Percentiles rank a stretch among this genome's conserved stretches.
phyloP scores from a whole-genome alignment of 2,113 vertebrate genomes.

The Cariama cristata region DNA sequence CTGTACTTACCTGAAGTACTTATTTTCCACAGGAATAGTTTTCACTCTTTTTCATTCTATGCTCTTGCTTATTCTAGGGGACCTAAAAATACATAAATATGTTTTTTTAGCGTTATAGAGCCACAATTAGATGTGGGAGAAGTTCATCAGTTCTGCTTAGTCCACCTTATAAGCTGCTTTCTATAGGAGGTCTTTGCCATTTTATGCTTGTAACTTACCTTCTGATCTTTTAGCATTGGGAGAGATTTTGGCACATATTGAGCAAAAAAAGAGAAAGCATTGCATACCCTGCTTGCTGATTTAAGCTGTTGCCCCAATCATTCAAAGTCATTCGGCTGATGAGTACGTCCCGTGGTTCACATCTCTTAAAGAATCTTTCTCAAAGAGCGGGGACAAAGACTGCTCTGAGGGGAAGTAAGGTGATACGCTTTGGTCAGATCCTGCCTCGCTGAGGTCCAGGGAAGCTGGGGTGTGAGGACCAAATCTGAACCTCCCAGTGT shows the following conservation, averaged over 20 bases:
- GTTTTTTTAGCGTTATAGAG: not conserved
- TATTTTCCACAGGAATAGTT: not conserved
- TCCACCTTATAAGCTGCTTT: not conserved
- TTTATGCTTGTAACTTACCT: not conserved
- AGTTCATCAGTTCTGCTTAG: not conserved
- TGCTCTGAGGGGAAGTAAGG: not conserved
- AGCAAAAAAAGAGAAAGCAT: not conserved
- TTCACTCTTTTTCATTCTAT: not conserved
- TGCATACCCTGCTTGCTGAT: not conserved
- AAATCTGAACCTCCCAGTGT: not conserved
- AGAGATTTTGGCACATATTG: not conserved
- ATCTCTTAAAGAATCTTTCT: not conserved
- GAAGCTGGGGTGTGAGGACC: not conserved
- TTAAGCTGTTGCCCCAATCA: not conserved
- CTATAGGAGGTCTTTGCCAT: not conserved
- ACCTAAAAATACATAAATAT: not conserved
- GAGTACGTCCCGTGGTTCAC: not conserved
- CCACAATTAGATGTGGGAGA: not conserved
- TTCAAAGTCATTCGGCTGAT: not conserved
- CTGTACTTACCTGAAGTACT: not conserved
- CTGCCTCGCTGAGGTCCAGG: not conserved
- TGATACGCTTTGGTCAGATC: rapidly evolving
- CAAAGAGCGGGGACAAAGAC: not conserved
- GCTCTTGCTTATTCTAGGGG: not conserved
- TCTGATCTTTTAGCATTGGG: not conserved